A percentile compares a stretch with the other conserved stretches of the same genome.
Evolutionary conservation across 2,113 vertebrate genomes (phyloP).

Genomic region (Dipodomys merriami): DNA sequence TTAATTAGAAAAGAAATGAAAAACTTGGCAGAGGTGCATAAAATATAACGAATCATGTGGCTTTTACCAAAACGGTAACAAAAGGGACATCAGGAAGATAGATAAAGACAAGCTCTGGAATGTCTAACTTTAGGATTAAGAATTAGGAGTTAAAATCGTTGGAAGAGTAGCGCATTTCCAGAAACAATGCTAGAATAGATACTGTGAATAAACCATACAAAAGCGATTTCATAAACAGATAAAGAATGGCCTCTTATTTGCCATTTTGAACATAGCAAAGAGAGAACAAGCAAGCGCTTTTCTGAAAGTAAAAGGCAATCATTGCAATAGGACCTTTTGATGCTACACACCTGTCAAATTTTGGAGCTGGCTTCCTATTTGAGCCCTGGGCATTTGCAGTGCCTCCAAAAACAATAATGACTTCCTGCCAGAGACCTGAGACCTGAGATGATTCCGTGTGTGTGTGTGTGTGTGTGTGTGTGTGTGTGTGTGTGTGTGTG

Average conservation of each 20-base stretch:
- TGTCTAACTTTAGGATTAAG: too few relatives aligned
- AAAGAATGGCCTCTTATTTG: background rate
- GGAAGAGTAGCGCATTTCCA: background rate
- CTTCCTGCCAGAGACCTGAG: constrained; percentile 45
- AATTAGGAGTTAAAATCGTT: too few relatives aligned
- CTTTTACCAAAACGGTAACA: too few relatives aligned
- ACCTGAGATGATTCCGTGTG: background rate
- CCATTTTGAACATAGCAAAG: background rate
- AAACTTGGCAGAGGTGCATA: too few relatives aligned
- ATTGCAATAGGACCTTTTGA: background rate
- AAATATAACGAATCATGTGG: too few relatives aligned
- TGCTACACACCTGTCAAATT: background rate
- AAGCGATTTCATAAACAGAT: background rate
- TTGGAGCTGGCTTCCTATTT: constrained; percentile 12
- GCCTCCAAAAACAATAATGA: constrained; percentile 19
- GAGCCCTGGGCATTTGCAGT: constrained; percentile 1
- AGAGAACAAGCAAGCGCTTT: background rate
- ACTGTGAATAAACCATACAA: background rate
- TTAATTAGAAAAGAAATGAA: too few relatives aligned
- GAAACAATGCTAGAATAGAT: background rate
- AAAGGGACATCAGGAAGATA: too few relatives aligned
- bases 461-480: too few relatives aligned
- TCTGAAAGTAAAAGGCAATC: background rate
- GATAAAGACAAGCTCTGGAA: too few relatives aligned
- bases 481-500: too few relatives aligned